phyloP scores from a whole-genome alignment of 2,113 vertebrate genomes.

The Brachypteracias leptosomus region DNA sequence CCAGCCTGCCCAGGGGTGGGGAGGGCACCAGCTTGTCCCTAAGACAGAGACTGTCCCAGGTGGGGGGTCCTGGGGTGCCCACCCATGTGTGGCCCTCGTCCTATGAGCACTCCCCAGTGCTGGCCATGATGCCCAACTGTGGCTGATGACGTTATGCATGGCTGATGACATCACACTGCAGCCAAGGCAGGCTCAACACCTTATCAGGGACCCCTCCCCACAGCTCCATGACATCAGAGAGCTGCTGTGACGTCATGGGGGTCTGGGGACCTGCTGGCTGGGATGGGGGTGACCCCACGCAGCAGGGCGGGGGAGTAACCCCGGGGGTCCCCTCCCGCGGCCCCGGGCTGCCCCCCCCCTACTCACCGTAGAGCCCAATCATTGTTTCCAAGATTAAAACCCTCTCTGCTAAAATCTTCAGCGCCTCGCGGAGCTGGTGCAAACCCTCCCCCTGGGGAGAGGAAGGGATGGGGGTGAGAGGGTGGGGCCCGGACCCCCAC shows the following conservation, averaged over 20 bases:
- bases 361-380: constrained; percentile 99
- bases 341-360: constrained; percentile 67
- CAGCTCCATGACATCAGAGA: neutral
- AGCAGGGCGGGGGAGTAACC: neutral
- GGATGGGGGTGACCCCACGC: neutral
- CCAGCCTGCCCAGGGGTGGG: neutral
- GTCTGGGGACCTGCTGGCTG: neutral
- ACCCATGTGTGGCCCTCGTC: neutral
- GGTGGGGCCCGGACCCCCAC: neutral
- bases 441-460: constrained; percentile 95
- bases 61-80: neutral
- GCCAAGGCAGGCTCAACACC: accelerated
- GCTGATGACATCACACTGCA: neutral
- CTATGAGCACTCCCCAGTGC: neutral
- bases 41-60: accelerated
- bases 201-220: neutral
- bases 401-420: constrained; percentile 99
- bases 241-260: accelerated
- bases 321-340: neutral
- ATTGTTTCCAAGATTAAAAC: constrained; percentile 99
- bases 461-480: neutral
- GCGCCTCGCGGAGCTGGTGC: constrained; percentile 98
- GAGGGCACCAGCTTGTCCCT: neutral
- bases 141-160: neutral
- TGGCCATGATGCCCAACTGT: neutral